Evolutionary conservation across 2,113 vertebrate genomes (phyloP), one percentile per base, ranked within the genome.

Genomic region (Myodes glareolus): DNA sequence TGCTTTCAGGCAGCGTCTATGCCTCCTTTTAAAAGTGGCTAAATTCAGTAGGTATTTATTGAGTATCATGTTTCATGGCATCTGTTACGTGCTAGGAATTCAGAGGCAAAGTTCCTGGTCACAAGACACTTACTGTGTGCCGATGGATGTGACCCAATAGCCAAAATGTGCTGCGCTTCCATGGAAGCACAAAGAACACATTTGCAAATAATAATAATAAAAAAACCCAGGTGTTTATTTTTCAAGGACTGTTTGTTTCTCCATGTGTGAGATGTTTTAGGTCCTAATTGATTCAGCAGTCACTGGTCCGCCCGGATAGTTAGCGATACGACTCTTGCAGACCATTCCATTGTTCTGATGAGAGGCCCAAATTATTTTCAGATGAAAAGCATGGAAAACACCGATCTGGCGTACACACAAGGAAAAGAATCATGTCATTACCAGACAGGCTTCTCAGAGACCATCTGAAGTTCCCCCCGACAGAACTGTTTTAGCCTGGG

Each of bases 241-340:
- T 77, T 47, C 88, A 96, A 4, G 94, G 63, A 93, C 55, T 73
- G 78, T 92, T 97, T 85, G 87, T 92, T 93, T 97, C 47, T 77
- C 96, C 90, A 88, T 85, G 58, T 94, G 50, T 63, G 97, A 16
- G 6, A 92, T 75, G 12, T 65, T 93, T 97, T 90, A 94, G 93
- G 73, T 86, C 95, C 92, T 93, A 97, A 97, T 87, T 33, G 90
- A 97, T 97, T 97, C 76, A 81, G 96, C 96, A 92, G 92, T 77
- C 55, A 96, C 76, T 36, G 91, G 52, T 68, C 86, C 95, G n/a
- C 91, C 78, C 96, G 29, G 13, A 36, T 92, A 97, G 97, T 96
- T 89, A 95, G 81, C 47, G 50, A 65, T 75, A 93, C 31, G 93
- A 33, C 47, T 81, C 25, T 91, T 70, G 47, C 39, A 97, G 94